Conservation (phyloP, 2,797 vertebrate species). For the Lophotriccus pileatus region DNA sequence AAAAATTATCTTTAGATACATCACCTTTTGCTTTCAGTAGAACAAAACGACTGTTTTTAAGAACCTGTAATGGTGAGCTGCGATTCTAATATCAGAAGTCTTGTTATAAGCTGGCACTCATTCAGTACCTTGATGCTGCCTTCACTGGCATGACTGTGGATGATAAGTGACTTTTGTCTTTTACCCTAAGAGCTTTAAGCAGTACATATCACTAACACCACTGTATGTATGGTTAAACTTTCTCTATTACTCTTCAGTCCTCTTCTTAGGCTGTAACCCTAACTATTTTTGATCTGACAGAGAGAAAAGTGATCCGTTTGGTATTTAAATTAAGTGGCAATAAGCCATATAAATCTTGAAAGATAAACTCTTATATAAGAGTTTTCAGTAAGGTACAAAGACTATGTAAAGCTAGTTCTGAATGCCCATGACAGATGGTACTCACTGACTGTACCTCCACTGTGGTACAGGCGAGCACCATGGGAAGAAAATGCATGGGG, state of each 20-base stretch:
- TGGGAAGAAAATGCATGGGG: not conserved
- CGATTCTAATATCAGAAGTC: not conserved
- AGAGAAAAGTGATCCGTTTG: not conserved
- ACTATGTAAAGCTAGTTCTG: not conserved
- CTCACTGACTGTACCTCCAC: not conserved
- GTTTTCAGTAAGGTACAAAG: not conserved
- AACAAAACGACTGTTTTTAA: not conserved
- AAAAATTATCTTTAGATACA: not conserved
- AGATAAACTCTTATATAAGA: not conserved
- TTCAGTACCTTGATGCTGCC: not conserved
- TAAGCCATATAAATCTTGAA: not conserved
- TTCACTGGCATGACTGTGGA: not conserved
- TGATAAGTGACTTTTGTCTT: not conserved
- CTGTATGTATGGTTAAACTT: not conserved
- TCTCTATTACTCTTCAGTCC: not conserved
- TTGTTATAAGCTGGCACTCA: not conserved
- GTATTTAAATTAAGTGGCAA: not conserved
- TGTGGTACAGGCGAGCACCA: accelerated
- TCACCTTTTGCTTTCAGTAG: not conserved
- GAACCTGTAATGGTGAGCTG: accelerated
- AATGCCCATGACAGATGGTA: not conserved
- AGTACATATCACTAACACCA: not conserved
- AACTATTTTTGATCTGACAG: not conserved
- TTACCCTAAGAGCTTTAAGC: not conserved
- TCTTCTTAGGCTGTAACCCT: not conserved